Evolutionary conservation across 37 sponge, comb jelly and placozoan species (phyloP), one percentile per base, ranked within the genome.

Genomic region (Spongia lamella): DNA sequence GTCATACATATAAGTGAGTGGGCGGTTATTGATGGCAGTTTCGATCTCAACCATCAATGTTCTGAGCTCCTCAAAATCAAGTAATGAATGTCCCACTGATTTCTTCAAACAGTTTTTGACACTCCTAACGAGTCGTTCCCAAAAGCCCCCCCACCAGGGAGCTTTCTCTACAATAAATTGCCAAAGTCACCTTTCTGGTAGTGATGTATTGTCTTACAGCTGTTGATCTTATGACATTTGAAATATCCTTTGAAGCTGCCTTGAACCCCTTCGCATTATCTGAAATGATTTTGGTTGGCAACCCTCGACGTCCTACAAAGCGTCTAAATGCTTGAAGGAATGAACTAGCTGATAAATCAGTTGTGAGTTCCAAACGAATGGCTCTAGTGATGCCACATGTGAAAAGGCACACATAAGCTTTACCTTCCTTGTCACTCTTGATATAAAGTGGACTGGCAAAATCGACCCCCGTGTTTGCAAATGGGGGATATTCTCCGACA

Each of bases 361-460:
- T 7, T 7, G 13, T 15, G 7, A 58, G 13, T 26, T 58, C 13
- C 7, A 58, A 15, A 58, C 13, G 60, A 14, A 58, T 4, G 5
- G 60, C 60, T 26, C 60, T 5, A 15, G 60, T 11, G 7, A 15
- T 14, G 60, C 11, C 29, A 58, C 60, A 58, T 7, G 60, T 58
- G 47, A 43, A 43, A 5, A 43, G 9, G 9, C 47, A 43, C 47
- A 43, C 47, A 43, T 43, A 43, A 43, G 9, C 7, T 43, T 43
- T 43, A 13, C 7, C 5, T 43, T 43, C 47, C 47, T 43, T 43
- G 47, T 13, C 9, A 13, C 7, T 5, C 49, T 84, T 84, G 63
- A 70, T 51, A 14, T 61, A 53, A 9, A 76, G 24, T 38, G 81
- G 81, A 27, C 87, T 77, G 30, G 87, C 87, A 61, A 75, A 86